These are phyloP conservation scores for Druceiella hillmani DNA, from an alignment of 2,888 invertebrate species.

Conservation along the genomic window DNA sequence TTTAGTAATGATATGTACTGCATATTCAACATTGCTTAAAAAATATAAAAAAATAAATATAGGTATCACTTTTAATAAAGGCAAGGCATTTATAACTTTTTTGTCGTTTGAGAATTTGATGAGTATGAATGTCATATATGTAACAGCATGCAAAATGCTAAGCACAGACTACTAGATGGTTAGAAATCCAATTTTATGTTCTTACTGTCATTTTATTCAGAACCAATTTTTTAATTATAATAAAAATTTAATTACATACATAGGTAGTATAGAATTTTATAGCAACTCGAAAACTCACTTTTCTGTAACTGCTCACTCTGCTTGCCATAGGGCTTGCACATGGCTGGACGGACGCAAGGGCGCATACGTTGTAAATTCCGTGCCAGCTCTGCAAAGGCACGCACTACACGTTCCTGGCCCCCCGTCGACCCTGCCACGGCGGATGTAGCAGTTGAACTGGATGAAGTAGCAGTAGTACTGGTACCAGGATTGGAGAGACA, in stretches of 20 bases:
- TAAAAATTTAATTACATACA: slow-evolving; percentile 3
- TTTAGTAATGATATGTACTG: too few relatives aligned
- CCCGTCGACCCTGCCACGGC: slow-evolving; percentile 26
- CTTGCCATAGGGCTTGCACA: slow-evolving; percentile 89
- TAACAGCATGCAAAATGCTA: too few relatives aligned
- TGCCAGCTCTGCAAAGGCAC: slow-evolving; percentile 81
- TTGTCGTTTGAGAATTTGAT: too few relatives aligned
- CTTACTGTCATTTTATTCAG: too few relatives aligned
- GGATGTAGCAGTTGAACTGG: slow-evolving; percentile 4
- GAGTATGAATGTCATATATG: too few relatives aligned
- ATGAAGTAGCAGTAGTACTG: slow-evolving; percentile 24
- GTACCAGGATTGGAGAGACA: slow-evolving; percentile 46
- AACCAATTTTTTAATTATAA: too few relatives aligned
- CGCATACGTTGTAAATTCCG: slow-evolving; percentile 87
- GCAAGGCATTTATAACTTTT: too few relatives aligned
- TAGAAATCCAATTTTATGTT: too few relatives aligned
- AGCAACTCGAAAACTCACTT: slow-evolving; percentile 52
- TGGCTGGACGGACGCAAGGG: slow-evolving; percentile 79
- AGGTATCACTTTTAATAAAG: too few relatives aligned
- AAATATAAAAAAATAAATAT: too few relatives aligned
- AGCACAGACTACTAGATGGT: too few relatives aligned
- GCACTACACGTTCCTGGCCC: slow-evolving; percentile 80
- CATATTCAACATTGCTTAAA: too few relatives aligned
- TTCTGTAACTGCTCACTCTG: slow-evolving; percentile 86
- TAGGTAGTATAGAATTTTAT: neutral